These are phyloP conservation scores for Melieria omissa DNA, from an alignment of 2,888 invertebrate species.

Conservation along the genomic window DNA sequence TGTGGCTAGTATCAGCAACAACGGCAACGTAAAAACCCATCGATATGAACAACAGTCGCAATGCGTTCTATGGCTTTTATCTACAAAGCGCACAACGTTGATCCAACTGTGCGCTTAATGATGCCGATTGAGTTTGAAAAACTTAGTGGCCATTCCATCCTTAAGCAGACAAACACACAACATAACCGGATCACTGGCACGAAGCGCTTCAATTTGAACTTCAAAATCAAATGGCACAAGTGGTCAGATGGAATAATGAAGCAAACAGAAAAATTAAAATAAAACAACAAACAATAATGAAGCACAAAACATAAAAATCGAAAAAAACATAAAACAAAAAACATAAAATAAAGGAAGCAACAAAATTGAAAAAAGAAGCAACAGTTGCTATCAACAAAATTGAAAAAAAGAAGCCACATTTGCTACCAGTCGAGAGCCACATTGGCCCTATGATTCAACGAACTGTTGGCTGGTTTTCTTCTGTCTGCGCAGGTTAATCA, in stretches of 20 bases:
- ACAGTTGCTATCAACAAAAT: too few relatives aligned
- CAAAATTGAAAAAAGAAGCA: too few relatives aligned
- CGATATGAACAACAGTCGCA: neutral
- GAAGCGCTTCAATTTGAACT: neutral
- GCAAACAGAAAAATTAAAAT: neutral
- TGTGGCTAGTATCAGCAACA: neutral
- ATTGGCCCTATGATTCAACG: too few relatives aligned
- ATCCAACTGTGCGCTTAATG: constrained; percentile 28
- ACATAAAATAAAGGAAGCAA: neutral
- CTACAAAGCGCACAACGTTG: constrained; percentile 5
- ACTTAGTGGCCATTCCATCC: constrained; percentile 13
- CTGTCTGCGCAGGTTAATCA: too few relatives aligned
- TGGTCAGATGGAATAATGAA: neutral
- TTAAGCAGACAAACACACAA: neutral
- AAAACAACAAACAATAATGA: neutral
- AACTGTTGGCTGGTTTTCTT: too few relatives aligned
- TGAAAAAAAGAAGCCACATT: too few relatives aligned
- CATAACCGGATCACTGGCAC: neutral
- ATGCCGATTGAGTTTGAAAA: constrained; percentile 26
- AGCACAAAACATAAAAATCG: neutral
- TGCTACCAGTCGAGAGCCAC: too few relatives aligned
- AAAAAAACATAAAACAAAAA: neutral
- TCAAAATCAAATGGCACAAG: neutral
- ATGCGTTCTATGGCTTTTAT: neutral
- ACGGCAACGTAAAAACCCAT: neutral